Evolutionary conservation across 2,113 vertebrate species (phyloP), one percentile per base, ranked within the genome.

Genomic region (Mastomys coucha): DNA sequence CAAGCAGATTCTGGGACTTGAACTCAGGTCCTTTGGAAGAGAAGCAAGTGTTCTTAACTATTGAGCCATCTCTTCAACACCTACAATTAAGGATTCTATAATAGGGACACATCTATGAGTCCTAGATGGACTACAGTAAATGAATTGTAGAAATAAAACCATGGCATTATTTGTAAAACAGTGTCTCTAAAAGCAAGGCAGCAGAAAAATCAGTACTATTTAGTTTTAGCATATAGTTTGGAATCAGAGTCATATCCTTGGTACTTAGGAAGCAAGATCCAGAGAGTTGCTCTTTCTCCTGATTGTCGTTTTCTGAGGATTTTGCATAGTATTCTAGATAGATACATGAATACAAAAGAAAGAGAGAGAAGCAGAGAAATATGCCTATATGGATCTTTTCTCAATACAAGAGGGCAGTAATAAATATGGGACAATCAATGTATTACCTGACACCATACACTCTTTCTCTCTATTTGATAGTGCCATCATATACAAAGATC

Each of bases 81-180:
- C 12, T 31, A 56, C 24, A 63, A 3, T 89, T 77, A 93, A 86
- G 39, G 78, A 10, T 89, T 81, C 39, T 87, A 87, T 93, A 75
- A 80, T 58, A 70, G 58, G 60, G 5, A 94, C 63, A 89, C 33
- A 77, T 88, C 82, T 96, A 42, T 89, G 42, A 93, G 51, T 31
- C 5, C 9, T 76, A 91, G 31, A 39, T 84, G 53, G 14, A 39
- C 51, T 85, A 86, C n/a, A 2, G 75, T 67, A 88, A 22, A 22
- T 60, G 42, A 94, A 91, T 39, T 91, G 13, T 67, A 94, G 28
- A 76, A 90, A 85, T 88, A 72, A 96, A 91, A 82, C 9, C 39
- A 93, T 31, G 76, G 28, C 26, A 28, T 65, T 1, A 8, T 56
- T 51, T 45, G 49, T 36, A 36, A 73, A 70, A 89, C 88, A 3